Conservation (phyloP, 2,888 invertebrate genomes). For the Chymomyza fuscimana region DNA sequence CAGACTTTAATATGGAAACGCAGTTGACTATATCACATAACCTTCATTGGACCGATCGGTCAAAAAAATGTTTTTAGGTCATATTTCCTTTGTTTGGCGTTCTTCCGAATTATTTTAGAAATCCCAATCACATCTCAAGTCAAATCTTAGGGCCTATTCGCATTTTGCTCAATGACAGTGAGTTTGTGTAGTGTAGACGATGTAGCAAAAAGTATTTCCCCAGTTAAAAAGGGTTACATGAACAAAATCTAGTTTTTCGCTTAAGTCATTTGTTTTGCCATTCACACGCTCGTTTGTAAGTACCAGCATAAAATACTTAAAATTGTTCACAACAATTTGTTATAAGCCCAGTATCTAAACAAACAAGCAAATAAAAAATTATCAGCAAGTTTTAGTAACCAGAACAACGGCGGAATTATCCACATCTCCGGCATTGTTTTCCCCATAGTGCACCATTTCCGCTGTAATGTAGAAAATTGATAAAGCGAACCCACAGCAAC, state of each 20-base stretch:
- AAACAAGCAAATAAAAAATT: conserved; percentile 44
- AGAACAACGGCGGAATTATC: conserved; percentile 2
- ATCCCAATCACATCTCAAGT: no score
- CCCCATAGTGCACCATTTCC: conserved; percentile 68
- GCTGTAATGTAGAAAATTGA: conserved; percentile 68
- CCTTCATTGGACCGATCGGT: no score
- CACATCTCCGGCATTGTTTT: conserved; percentile 11
- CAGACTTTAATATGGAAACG: no score
- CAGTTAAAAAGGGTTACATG: no score
- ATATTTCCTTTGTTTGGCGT: no score
- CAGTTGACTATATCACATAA: no score
- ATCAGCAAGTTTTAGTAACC: conserved; percentile 38
- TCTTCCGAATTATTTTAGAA: no score
- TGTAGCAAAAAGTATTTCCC: no score
- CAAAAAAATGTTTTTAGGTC: no score
- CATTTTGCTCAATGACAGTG: no score
- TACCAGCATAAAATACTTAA: conserved; percentile 15
- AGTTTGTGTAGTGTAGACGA: no score
- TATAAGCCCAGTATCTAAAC: conserved; percentile 29
- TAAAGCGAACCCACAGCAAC: conserved; percentile 42
- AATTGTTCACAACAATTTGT: conserved; percentile 52
- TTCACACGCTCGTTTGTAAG: conserved; percentile 20
- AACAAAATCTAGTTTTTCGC: conserved; percentile 51
- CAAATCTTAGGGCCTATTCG: no score
- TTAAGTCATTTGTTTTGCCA: conserved; percentile 62